Base-by-base conservation (phyloP, 2,797 vertebrate species). In the Sebastes jordani region DNA sequence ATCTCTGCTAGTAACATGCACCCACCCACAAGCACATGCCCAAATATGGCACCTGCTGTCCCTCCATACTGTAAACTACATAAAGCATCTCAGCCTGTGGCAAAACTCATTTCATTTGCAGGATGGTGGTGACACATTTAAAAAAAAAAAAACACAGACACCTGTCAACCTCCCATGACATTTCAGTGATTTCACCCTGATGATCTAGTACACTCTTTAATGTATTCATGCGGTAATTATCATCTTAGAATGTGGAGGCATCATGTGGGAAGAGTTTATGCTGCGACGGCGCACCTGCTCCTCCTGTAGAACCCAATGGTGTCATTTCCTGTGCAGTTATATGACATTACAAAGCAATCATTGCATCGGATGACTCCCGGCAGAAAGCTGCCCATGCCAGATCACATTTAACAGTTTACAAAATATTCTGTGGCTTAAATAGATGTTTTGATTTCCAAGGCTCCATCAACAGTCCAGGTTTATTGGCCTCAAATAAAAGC, bases 191-290 rank as follows among this genome's bases (percentile, higher is more conserved):
- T 71, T 83, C 22, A 30, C 29, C n/a, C 42, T 29, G 58, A 74
- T 10, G 38, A 46, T 65, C 59, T 76, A 23, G 70, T 46, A 59
- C 60, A 58, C 59, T 61, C 54, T 60, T 32, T 7, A 46, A 81
- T 80, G 58, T 34, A 75, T 79, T 89, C 54, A 71, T 62, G 32
- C 13, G 30, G 68, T 80, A 74, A 85, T 85, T 74, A 72, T 71
- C 46, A 49, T 60, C 55, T 68, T 46, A 46, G 55, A 76, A 70
- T 29, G 76, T 14, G 11, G 30, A 73, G 13, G 38, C 67, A 74
- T 80, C 34, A 58, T 58, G 68, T 46, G 49, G 56, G 70, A 71
- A 58, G 38, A 29, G 54, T 71, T 61, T 22, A 34, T 29, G 38
- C 66, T 38, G 74, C 59, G 42, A 8, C 22, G 5, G 10, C 56